Evolutionary conservation across 2,113 vertebrate genomes (phyloP).

Genomic region (Illadopsis cleaveri): DNA sequence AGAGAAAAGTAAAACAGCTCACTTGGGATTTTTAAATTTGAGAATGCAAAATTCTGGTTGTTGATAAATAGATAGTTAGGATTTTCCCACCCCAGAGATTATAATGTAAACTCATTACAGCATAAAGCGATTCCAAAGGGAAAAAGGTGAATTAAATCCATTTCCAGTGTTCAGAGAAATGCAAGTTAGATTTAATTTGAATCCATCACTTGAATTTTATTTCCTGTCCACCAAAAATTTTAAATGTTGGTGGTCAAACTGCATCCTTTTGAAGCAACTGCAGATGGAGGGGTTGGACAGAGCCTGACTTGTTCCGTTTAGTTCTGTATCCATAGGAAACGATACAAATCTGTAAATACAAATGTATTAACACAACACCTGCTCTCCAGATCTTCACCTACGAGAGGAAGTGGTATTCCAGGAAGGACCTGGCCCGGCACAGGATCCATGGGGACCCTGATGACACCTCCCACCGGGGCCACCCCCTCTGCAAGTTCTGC

Average conservation of each 20-base stretch:
- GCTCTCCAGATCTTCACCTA: slow-evolving; percentile 87
- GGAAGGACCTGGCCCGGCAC: slow-evolving; percentile 93
- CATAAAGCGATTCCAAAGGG: background rate
- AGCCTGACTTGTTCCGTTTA: fast-evolving
- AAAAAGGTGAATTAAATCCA: background rate
- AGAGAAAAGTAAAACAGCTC: background rate
- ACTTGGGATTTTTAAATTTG: background rate
- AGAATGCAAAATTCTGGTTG: background rate
- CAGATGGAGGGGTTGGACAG: background rate
- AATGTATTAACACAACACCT: background rate
- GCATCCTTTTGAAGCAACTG: background rate
- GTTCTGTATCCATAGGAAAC: background rate
- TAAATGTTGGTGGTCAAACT: background rate
- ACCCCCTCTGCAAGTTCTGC: slow-evolving; percentile 97
- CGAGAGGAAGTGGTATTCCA: slow-evolving; percentile 94
- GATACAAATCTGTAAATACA: background rate
- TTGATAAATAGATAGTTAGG: background rate
- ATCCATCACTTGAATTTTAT: background rate
- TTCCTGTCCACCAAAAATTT: background rate
- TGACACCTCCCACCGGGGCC: slow-evolving; percentile 94
- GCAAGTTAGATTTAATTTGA: background rate
- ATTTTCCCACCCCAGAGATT: background rate
- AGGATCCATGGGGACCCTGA: slow-evolving; percentile 93
- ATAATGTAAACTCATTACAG: background rate
- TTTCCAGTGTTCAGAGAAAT: background rate